These are phyloP conservation scores for Sesamia nonagrioides DNA, from an alignment of 1,140 invertebrate genomes.

Conservation along the genomic window DNA sequence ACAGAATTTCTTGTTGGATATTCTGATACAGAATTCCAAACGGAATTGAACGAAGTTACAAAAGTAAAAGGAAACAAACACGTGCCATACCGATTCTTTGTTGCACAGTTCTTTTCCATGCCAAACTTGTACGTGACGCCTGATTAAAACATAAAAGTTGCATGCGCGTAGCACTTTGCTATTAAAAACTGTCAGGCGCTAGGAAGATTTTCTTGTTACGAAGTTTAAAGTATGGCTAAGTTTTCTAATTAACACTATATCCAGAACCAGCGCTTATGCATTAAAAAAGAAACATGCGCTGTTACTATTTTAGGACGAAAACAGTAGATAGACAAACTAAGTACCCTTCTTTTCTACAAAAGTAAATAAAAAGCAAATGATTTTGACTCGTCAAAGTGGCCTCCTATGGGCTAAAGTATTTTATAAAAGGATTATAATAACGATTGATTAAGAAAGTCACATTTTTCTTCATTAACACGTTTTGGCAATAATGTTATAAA, in stretches of 20 bases:
- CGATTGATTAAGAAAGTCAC: too few relatives aligned
- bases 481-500: too few relatives aligned
- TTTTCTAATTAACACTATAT: conserved; percentile 20
- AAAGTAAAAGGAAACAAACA: not conserved
- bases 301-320: not conserved
- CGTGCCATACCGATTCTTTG: not conserved
- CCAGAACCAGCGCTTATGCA: not conserved
- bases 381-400: too few relatives aligned
- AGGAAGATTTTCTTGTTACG: conserved; percentile 1
- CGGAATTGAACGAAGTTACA: not conserved
- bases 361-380: too few relatives aligned
- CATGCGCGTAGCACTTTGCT: conserved; percentile 4
- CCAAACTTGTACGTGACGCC: not conserved
- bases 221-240: not conserved
- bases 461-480: too few relatives aligned
- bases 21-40: too few relatives aligned
- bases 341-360: too few relatives aligned
- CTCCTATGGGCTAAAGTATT: too few relatives aligned
- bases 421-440: too few relatives aligned
- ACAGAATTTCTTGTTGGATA: too few relatives aligned
- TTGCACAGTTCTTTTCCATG: not conserved
- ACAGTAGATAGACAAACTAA: not conserved
- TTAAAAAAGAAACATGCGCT: not conserved
- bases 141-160: conserved; percentile 19
- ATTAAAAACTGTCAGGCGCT: conserved; percentile 36